Evolutionary conservation across 2,113 vertebrate species (phyloP), one percentile per base, ranked within the genome.

Genomic region (Machaerirhynchus nigripectus): DNA sequence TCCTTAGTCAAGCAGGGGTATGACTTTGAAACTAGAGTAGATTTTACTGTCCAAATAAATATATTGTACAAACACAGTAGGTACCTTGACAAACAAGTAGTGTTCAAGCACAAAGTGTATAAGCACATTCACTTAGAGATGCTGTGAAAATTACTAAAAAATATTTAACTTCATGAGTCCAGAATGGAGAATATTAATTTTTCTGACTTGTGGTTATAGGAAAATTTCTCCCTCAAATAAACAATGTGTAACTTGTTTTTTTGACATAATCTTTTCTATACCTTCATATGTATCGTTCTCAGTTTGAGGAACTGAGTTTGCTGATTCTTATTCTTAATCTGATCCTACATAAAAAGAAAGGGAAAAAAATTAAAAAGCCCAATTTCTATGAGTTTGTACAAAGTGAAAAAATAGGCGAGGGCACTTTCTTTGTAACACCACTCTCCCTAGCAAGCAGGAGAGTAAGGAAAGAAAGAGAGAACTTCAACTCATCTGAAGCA

Each of bases 11-110:
- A 79, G n/a, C 16, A 50, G 16, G 47, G 30, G 4, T 46, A 84
- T 71, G 80, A 83, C 64, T 92, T 80, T 93, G 63, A 96, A 93
- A 94, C 22, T 68, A 86, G 82, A 95, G 61, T 35, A 77, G 46
- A 91, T 87, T 95, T 93, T 86, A 27, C 70, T 76, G 39, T 68
- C 40, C 49, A 88, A 81, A 87, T 59, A 94, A 95, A 95, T 84
- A 91, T 73, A 53, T 68, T 92, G 67, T 93, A 69, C 77, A 95
- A 93, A 94, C 56, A 73, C 6, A 73, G 47, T 11, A 11, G 4
- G 28, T 84, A 82, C 73, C 79, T 87, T 91, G 37, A 80, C 49
- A 94, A 91, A 91, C 60, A 95, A 95, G 95, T 40, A 88, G 2
- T n/a, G 31, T 75, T 90, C 80, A 94, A 93, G 87, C 93, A 57